Percentiles rank a stretch among this genome's conserved stretches.
phyloP scores from a whole-genome alignment of 2,888 invertebrate species.

The Heliconius aoede region DNA sequence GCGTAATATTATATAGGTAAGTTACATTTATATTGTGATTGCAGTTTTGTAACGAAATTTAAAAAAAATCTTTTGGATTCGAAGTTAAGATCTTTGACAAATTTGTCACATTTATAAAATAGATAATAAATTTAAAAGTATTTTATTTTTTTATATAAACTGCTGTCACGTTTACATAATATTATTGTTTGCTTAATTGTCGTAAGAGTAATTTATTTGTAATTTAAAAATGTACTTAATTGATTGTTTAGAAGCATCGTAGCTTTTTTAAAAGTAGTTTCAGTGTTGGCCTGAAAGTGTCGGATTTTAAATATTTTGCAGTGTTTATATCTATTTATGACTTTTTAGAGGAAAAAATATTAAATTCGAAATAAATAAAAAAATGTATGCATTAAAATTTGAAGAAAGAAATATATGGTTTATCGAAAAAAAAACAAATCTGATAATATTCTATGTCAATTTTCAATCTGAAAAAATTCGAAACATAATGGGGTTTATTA shows the following conservation, averaged over 20 bases:
- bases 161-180: slow-evolving; percentile 29
- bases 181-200: slow-evolving; percentile 34
- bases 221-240: slow-evolving; percentile 29
- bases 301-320: slow-evolving; percentile 19
- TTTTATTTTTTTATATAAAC: slow-evolving; percentile 22
- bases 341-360: too few species aligned
- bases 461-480: too few species aligned
- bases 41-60: slow-evolving; percentile 24
- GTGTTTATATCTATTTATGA: neutral
- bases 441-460: too few species aligned
- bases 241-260: neutral
- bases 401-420: too few species aligned
- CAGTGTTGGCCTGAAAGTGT: neutral
- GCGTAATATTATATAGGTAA: slow-evolving; percentile 50
- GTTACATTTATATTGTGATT: slow-evolving; percentile 33
- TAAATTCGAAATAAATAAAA: too few species aligned
- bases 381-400: too few species aligned
- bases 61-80: neutral
- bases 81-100: slow-evolving; percentile 11
- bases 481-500: too few species aligned
- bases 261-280: slow-evolving; percentile 4
- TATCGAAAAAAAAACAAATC: too few species aligned
- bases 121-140: slow-evolving; percentile 9
- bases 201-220: slow-evolving; percentile 41
- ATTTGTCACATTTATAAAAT: slow-evolving; percentile 3